Evolutionary conservation across 2,888 invertebrate genomes (phyloP).

Genomic region (Drosophila paracracens): DNA sequence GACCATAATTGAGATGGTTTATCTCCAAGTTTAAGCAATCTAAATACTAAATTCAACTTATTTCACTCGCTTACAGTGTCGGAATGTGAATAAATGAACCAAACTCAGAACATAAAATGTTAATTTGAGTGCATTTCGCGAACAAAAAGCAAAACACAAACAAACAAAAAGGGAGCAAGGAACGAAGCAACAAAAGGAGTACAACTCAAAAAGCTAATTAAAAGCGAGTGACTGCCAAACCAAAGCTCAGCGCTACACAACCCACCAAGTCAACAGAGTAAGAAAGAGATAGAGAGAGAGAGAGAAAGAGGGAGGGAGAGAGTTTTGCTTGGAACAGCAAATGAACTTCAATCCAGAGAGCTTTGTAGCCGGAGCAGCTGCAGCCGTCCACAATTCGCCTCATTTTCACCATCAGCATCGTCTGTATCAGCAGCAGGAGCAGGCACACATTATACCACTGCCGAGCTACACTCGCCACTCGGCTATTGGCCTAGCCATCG

Average conservation of each 20-base stretch:
- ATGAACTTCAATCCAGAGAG: conserved; percentile 80
- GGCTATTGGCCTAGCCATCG: conserved; percentile 23
- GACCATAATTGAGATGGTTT: neutral
- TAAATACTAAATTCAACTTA: conserved; percentile 4
- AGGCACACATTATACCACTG: conserved; percentile 59
- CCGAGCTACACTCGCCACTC: conserved; percentile 43
- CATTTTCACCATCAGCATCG: conserved; percentile 33
- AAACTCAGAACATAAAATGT: conserved; percentile 60
- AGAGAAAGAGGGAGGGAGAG: conserved; percentile 4
- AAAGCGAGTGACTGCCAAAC: conserved; percentile 20
- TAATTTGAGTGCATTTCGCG: conserved; percentile 73
- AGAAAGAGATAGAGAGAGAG: neutral
- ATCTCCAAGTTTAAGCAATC: neutral
- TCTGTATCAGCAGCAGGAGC: conserved; percentile 22
- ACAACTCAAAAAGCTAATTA: conserved; percentile 2
- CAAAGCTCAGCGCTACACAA: conserved; percentile 40
- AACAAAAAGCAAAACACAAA: conserved; percentile 43
- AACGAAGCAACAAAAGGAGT: conserved; percentile 1
- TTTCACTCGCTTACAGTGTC: conserved; percentile 39
- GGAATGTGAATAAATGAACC: conserved; percentile 40
- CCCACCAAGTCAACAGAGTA: conserved; percentile 43
- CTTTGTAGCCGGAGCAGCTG: conserved; percentile 64
- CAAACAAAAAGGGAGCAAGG: conserved; percentile 21
- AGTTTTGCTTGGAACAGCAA: conserved; percentile 42
- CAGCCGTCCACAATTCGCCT: conserved; percentile 48